Conservation (phyloP, 2,888 invertebrate species). For the Yponomeuta plumbellus region DNA sequence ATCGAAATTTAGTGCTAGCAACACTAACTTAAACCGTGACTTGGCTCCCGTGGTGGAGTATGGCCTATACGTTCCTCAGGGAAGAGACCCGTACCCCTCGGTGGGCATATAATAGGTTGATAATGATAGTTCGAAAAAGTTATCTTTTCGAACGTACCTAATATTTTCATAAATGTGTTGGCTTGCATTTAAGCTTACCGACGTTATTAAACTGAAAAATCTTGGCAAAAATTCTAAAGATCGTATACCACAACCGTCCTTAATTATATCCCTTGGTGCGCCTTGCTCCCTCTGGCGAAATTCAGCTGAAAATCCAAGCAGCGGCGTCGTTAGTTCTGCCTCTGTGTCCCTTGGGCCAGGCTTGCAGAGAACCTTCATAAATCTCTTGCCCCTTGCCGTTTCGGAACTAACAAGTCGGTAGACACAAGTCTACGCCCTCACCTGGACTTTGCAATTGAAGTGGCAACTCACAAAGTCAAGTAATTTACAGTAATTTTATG, state of each 20-base stretch:
- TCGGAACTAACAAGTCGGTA: slow-evolving; percentile 62
- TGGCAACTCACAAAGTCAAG: not conserved
- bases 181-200: slow-evolving; percentile 32
- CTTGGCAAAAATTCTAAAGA: not conserved
- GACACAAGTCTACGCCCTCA: slow-evolving; percentile 23
- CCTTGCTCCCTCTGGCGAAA: slow-evolving; percentile 43
- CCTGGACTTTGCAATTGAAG: slow-evolving; percentile 25
- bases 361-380: slow-evolving; percentile 57
- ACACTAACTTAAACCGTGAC: no score
- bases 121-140: no score
- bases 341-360: slow-evolving; percentile 55
- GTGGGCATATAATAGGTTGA: no score
- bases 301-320: slow-evolving; percentile 50
- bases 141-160: no score
- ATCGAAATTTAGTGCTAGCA: no score
- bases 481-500: not conserved
- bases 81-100: no score
- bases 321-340: slow-evolving; percentile 72
- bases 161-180: no score
- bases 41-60: no score
- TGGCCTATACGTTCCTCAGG: no score
- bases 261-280: slow-evolving; percentile 23
- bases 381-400: slow-evolving; percentile 63
- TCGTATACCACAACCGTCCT: slow-evolving; percentile 53
- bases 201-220: slow-evolving; percentile 24